Evolutionary conservation across 2,113 vertebrate genomes (phyloP), one percentile per base, ranked within the genome.

Genomic region (Furnarius figulus): DNA sequence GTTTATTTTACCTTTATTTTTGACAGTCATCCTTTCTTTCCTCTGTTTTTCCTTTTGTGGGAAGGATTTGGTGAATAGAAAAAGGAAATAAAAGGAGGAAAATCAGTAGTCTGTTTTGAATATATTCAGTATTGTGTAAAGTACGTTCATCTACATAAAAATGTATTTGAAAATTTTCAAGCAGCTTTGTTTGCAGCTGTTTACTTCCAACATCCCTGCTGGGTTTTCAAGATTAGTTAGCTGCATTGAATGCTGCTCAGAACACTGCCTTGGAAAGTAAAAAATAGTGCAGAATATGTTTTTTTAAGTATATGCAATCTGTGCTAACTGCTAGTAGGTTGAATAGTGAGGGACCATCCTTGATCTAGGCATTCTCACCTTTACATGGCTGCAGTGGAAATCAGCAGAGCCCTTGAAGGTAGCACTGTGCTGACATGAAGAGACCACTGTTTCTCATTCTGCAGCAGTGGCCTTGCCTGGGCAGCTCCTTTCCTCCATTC

Each of bases 371-470:
- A 18, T 4, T 55, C 13, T 46, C 0, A 0, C 4, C 27, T 49
- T 28, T 27, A 6, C 1, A 4, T 2, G 16, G 14, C 49, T 53
- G 17, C 52, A 24, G 62, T 6, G 59, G 59, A 39, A 27, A 20
- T 6, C 49, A 44, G 35, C 21, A 74, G 76, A 52, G 50, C 19
- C 30, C 27, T 27, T 16, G 30, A 12, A 70, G 40, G 18, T 5
- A 25, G 20, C 2, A 1, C 2, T 0, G 27, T 3, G 33, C 11
- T 49, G 62, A 10, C 6, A 1, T 0, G 16, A 21, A 30, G 65
- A 39, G 35, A 15, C 35, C 52, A 18, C 0, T 2, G 30, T n/a
- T 33, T 31, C 59, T 47, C 33, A 19, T 49, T n/a, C 74, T 65
- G 28, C 14, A 12, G 23, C 3, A 8, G 20, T n/a, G 14, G 3